Evolutionary conservation across 2,888 invertebrate species (phyloP).

Genomic region (Ferdinandea cuprea): DNA sequence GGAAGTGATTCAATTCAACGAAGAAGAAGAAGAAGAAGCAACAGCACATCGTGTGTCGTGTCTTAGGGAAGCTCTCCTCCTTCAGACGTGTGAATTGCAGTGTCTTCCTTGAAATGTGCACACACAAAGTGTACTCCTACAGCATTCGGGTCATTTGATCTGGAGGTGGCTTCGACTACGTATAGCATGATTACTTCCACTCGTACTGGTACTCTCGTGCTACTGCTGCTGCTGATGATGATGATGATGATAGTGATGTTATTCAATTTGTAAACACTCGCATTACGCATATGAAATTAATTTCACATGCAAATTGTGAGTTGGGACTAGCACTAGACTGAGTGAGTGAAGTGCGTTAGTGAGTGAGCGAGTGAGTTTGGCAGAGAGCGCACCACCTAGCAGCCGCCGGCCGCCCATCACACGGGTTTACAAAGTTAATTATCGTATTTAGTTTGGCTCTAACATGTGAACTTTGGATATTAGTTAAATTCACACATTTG

Average conservation of each 20-base stretch:
- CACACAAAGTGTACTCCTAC: slow-evolving; percentile 12
- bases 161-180: slow-evolving; percentile 13
- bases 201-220: background rate
- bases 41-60: too few relatives aligned
- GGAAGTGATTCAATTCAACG: slow-evolving; percentile 59
- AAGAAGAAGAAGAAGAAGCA: slow-evolving; percentile 5
- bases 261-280: slow-evolving; percentile 74
- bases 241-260: slow-evolving; percentile 69
- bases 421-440: slow-evolving; percentile 72
- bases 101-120: slow-evolving; percentile 51
- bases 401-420: background rate
- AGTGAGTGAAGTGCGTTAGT: too few relatives aligned
- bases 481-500: slow-evolving; percentile 74
- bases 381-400: background rate
- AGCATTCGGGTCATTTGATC: slow-evolving; percentile 54
- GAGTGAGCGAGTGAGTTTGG: slow-evolving; percentile 12
- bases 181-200: slow-evolving; percentile 8
- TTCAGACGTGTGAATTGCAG: slow-evolving; percentile 62
- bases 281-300: slow-evolving; percentile 74
- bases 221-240: background rate
- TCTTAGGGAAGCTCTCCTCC: slow-evolving; percentile 21
- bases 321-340: background rate
- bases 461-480: slow-evolving; percentile 73
- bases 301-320: slow-evolving; percentile 66
- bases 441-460: slow-evolving; percentile 72